Base-by-base conservation (phyloP, 2,888 invertebrate species). In the Drosophila diplacantha region DNA sequence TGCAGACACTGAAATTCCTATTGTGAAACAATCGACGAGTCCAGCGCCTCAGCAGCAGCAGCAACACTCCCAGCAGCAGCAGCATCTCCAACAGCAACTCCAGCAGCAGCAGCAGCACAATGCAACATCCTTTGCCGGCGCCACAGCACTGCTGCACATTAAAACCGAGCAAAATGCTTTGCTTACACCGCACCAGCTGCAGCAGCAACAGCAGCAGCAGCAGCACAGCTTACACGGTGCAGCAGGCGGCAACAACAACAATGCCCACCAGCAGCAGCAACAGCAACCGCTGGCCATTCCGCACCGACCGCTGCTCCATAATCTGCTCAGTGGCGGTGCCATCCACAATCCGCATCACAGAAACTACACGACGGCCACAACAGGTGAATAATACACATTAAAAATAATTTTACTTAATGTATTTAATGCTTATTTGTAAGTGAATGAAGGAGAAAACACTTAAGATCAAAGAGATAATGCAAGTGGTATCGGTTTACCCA, bases 1-100 rank as follows among this genome's bases (percentile, higher is more conserved):
- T 85, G 52, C 79, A 87, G 89, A 89, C 82, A 89, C 89, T 59
- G 89, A 89, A 87, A 89, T 89, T 86, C 89, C 89, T 84, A 86
- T 87, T 75, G 88, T 88, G 44, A 88, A 88, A 80, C 88, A 88
- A 83, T 88, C 88, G 72, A 85, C 88, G 74, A 89, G 88, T 84
- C 88, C 89, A 71, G 86, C 85, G 75, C 88, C 88, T 56, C 81
- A 77, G 47, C 81, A 80, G 49, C 83, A 75, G n/a, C 82, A 83
- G 22, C 69, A 78, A 35, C 73, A 69, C 43, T 82, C 81, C 24
- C 84, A 80, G 31, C 84, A 81, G 18, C 83, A 82, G 20, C 85
- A 84, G 41, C 85, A 85, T 44, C 87, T 83, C 31, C 85, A 81
- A 37, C 75, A 71, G 9, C 72, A 73, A n/a, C 74, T 72, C 5